Percentiles rank a stretch among this genome's conserved stretches.
Conservation (phyloP, 1,140 invertebrate species). For the Maniola jurtina region DNA sequence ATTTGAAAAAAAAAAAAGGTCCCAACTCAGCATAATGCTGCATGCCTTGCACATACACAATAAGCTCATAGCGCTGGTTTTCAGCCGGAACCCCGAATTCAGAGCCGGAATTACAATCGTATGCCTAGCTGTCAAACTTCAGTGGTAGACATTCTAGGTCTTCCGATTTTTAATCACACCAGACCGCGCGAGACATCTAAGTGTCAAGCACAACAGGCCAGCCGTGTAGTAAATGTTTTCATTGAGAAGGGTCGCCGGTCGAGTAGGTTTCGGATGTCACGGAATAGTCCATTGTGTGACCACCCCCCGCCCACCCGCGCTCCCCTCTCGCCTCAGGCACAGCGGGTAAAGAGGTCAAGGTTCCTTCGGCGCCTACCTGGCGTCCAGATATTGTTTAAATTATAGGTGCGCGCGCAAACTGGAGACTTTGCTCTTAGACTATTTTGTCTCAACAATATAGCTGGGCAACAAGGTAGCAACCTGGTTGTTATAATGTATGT, state of each 20-base stretch:
- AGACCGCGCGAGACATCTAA: not conserved
- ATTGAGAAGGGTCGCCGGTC: not conserved
- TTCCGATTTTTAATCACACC: too few relatives aligned
- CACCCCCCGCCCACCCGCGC: not conserved
- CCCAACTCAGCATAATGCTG: too few relatives aligned
- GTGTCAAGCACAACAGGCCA: too few relatives aligned
- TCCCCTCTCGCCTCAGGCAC: slow-evolving; percentile 26
- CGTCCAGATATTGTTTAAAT: slow-evolving; percentile 41
- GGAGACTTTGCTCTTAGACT: not conserved
- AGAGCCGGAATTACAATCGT: too few relatives aligned
- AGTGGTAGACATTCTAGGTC: too few relatives aligned
- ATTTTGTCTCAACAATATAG: not conserved
- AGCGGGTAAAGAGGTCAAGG: slow-evolving; percentile 66
- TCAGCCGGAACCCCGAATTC: too few relatives aligned
- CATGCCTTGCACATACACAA: too few relatives aligned
- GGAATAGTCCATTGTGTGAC: slow-evolving; percentile 60
- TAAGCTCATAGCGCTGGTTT: too few relatives aligned
- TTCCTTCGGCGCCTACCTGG: slow-evolving; percentile 60
- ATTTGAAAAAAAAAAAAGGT: too few relatives aligned
- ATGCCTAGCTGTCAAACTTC: too few relatives aligned
- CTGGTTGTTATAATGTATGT: too few relatives aligned
- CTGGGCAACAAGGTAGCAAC: too few relatives aligned
- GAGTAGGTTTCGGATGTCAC: slow-evolving; percentile 45
- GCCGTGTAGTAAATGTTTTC: not conserved
- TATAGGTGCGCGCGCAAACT: slow-evolving; percentile 11